Percentiles rank a stretch among this genome's conserved stretches.
Evolutionary conservation across 1,140 invertebrate species (phyloP).

Genomic region (Drosophila novamexicana): DNA sequence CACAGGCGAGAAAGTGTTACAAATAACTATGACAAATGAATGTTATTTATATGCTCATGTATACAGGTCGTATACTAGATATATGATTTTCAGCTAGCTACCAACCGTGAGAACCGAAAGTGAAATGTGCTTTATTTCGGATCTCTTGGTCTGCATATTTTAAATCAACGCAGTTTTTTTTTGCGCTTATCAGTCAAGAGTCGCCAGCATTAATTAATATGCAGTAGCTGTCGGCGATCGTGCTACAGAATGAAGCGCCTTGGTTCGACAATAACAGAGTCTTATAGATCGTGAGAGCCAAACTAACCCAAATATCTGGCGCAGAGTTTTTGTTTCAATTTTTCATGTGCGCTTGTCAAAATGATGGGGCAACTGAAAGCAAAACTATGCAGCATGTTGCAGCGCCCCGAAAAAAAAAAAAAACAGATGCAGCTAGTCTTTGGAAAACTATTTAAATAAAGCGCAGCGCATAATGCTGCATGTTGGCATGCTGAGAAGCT

Average conservation of each 20-base stretch:
- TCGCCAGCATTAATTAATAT: slow-evolving; percentile 57
- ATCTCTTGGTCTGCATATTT: slow-evolving; percentile 13
- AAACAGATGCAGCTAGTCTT: slow-evolving; percentile 46
- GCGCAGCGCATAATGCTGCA: slow-evolving; percentile 47
- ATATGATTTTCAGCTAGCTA: not conserved
- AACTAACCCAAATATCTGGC: slow-evolving; percentile 62
- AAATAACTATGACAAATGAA: slow-evolving; percentile 53
- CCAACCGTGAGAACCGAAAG: slow-evolving; percentile 59
- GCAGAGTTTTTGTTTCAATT: slow-evolving; percentile 19
- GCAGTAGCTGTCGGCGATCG: slow-evolving; percentile 61
- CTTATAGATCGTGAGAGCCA: slow-evolving; percentile 63
- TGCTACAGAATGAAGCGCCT: slow-evolving; percentile 43
- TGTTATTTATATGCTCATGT: slow-evolving; percentile 16
- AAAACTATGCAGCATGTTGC: slow-evolving; percentile 50
- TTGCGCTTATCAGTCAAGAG: slow-evolving; percentile 47
- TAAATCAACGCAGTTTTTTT: slow-evolving; percentile 12
- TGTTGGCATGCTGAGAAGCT: slow-evolving; percentile 62
- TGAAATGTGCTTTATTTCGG: slow-evolving; percentile 32
- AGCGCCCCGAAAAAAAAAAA: slow-evolving; percentile 37
- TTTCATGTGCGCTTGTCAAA: slow-evolving; percentile 63
- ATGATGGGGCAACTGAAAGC: slow-evolving; percentile 49
- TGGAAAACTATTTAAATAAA: slow-evolving; percentile 66
- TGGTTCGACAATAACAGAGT: slow-evolving; percentile 41
- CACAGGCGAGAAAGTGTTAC: slow-evolving; percentile 65
- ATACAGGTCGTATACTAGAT: slow-evolving; percentile 11